Evolutionary conservation across 92 coral and sea anemone species (phyloP).

Genomic region (Palythoa grandis): DNA sequence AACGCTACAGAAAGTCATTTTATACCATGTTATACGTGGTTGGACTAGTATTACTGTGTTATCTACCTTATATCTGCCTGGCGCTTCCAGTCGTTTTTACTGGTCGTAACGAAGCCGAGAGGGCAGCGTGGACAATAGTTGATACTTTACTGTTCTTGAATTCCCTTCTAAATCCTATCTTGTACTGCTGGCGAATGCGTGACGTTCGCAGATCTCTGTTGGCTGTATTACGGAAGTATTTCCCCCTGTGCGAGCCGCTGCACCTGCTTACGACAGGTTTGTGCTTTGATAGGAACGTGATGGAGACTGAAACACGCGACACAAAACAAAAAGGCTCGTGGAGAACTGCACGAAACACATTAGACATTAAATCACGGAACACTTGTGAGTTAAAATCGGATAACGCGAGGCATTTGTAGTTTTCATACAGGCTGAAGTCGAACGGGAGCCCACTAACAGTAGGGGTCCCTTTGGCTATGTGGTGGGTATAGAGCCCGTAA

Average conservation of each 20-base stretch:
- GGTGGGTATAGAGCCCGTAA: neutral
- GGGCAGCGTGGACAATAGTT: slow-evolving; percentile 52
- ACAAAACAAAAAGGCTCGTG: slow-evolving; percentile 9
- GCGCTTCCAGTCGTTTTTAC: slow-evolving; percentile 44
- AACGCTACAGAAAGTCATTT: slow-evolving; percentile 42
- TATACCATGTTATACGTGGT: slow-evolving; percentile 59
- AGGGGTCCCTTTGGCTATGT: neutral
- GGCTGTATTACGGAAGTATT: neutral
- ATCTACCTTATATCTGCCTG: slow-evolving; percentile 55
- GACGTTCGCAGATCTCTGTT: slow-evolving; percentile 51
- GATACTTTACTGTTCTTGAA: slow-evolving; percentile 54
- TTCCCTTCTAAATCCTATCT: slow-evolving; percentile 57
- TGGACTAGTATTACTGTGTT: slow-evolving; percentile 52
- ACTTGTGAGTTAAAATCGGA: neutral
- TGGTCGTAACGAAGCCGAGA: slow-evolving; percentile 48
- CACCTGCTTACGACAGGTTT: no score
- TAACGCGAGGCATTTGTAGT: neutral
- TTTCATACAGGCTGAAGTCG: neutral
- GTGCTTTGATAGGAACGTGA: neutral
- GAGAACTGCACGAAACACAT: neutral
- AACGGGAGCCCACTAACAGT: neutral
- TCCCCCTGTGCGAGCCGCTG: neutral
- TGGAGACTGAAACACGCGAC: slow-evolving; percentile 7
- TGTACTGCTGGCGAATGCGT: slow-evolving; percentile 60
- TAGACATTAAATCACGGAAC: slow-evolving; percentile 19